These are phyloP conservation scores for Chionis minor DNA, from an alignment of 2,113 vertebrate genomes.

Conservation along the genomic window DNA sequence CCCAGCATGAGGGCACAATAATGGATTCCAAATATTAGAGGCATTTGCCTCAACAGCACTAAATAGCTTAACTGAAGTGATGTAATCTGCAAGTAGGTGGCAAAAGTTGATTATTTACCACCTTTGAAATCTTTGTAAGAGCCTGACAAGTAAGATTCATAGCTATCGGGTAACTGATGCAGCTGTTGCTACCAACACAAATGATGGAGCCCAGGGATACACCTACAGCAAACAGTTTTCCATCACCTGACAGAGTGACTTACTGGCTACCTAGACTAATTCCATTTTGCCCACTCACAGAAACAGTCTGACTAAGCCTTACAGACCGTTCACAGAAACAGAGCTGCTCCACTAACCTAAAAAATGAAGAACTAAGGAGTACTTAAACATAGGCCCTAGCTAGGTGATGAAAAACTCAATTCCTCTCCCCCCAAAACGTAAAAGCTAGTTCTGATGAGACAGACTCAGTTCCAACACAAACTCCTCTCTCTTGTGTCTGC, in stretches of 20 bases:
- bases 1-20: fast-evolving
- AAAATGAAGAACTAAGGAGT: not conserved
- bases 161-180: not conserved
- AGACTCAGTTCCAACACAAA: not conserved
- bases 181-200: not conserved
- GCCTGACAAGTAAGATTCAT: not conserved
- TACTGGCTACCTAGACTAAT: not conserved
- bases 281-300: not conserved
- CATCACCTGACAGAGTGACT: not conserved
- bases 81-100: not conserved
- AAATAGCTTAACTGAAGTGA: not conserved
- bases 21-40: not conserved
- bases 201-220: not conserved
- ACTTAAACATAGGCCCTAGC: not conserved
- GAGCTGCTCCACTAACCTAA: not conserved
- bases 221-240: not conserved
- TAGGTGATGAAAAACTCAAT: not conserved
- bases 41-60: not conserved
- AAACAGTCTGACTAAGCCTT: not conserved
- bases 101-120: not conserved
- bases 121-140: not conserved
- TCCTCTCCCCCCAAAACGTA: not conserved
- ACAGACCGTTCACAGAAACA: not conserved
- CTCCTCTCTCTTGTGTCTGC: not conserved
- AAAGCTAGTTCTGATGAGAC: not conserved